Evolutionary conservation across 1,140 invertebrate species (phyloP), one percentile per base, ranked within the genome.

Genomic region (Lucilia sericata): DNA sequence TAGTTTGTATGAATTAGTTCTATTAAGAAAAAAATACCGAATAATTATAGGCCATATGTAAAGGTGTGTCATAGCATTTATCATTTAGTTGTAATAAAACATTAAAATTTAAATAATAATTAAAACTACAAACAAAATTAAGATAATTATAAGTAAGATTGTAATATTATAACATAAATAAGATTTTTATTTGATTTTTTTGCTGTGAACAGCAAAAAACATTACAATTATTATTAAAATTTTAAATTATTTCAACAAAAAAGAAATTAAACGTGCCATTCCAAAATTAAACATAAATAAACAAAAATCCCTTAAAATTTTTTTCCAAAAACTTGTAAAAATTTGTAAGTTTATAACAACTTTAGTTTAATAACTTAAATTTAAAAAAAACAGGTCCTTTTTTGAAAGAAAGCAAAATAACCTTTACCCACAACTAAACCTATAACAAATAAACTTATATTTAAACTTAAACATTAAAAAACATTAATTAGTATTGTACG

Each of bases 21-120:
- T 55, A 55, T 14, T 17, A 42, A 36, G 36, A 5, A 78, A 78
- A 19, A 19, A 19, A 47, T 70, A 55, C 17, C 13, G 4, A 55
- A 12, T n/a, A 65, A 86, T 86, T 86, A 80, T 88, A 89, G 86
- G 88, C 88, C 88, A 89, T 87, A 82, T 87, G 88, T 86, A 87
- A 89, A 88, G 85, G 87, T 89, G 88, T 89, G 88, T 89, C 88
- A 89, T 89, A 89, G 88, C 88, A 89, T 89, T 89, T 88, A 83
- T 87, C 86, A 84, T 80, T 49, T 80, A 36, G 47, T 55, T 42
- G 42, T 42, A 42, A 42, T 42, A 42, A 42, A 55, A 14, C 51
- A 2, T 49, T 30, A 30, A 30, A 30, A 30, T 30, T 30, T 30
- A 2, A 30, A 49, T 49, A 49, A 49, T 49, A 49, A 49, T 49